Evolutionary conservation across 2,797 vertebrate genomes (phyloP).

Genomic region (Graptemys geographica): DNA sequence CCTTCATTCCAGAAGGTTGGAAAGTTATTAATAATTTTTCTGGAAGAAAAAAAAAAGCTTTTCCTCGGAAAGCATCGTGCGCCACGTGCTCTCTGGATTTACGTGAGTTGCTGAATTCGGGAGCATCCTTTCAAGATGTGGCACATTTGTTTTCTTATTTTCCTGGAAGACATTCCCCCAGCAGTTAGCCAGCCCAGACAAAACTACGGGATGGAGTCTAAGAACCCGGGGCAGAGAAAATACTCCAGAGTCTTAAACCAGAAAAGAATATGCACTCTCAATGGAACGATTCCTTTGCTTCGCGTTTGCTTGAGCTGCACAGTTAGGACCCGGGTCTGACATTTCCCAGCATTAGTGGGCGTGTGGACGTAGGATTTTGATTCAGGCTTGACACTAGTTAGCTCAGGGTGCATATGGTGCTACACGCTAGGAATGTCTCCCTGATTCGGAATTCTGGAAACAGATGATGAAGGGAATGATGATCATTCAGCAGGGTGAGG

Average conservation of each 20-base stretch:
- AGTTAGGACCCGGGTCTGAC: not conserved
- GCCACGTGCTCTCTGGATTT: not conserved
- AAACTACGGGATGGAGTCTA: not conserved
- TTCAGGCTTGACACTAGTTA: not conserved
- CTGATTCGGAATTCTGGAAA: not conserved
- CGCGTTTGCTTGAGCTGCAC: not conserved
- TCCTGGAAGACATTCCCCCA: not conserved
- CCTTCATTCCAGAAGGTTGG: not conserved
- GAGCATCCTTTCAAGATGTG: not conserved
- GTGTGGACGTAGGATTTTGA: not conserved
- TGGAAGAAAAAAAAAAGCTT: not conserved
- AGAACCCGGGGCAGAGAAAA: not conserved
- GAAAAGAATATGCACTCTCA: not conserved
- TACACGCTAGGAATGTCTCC: not conserved
- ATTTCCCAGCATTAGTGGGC: not conserved
- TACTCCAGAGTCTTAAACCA: not conserved
- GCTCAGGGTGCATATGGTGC: not conserved
- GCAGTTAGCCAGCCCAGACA: not conserved
- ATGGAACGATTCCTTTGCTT: not conserved
- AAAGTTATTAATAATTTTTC: not conserved
- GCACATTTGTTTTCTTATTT: not conserved
- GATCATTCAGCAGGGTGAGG: not conserved
- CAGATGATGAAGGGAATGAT: not conserved
- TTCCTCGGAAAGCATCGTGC: not conserved
- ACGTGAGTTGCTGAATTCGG: too few species aligned